These are phyloP conservation scores for Caenorhabditis sinica DNA, from an alignment of 2,888 invertebrate species.

Conservation along the genomic window DNA sequence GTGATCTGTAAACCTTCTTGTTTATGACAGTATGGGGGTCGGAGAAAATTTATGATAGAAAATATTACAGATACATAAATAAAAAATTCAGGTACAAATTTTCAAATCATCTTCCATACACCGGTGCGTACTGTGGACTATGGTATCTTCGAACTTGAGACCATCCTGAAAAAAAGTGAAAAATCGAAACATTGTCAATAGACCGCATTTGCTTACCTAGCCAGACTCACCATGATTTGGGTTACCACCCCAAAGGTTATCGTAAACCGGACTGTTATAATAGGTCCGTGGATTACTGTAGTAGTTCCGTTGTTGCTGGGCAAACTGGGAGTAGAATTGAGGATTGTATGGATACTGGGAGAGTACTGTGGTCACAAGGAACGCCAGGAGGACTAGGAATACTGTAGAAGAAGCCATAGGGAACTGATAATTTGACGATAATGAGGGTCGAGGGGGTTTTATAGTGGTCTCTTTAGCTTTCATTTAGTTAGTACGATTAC, in stretches of 20 bases:
- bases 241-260: not conserved
- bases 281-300: slow-evolving; percentile 16
- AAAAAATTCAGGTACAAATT: too few species aligned
- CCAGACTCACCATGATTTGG: not conserved
- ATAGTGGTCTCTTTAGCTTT: not conserved
- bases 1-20: too few species aligned
- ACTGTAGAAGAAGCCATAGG: not conserved
- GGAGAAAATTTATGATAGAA: too few species aligned
- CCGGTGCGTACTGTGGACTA: slow-evolving; percentile 1
- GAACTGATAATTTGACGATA: not conserved
- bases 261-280: not conserved
- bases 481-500: slow-evolving; percentile 3
- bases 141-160: not conserved
- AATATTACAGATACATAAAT: too few species aligned
- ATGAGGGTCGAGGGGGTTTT: not conserved
- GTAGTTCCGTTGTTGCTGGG: slow-evolving; percentile 4
- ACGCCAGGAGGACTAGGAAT: not conserved
- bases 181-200: not conserved
- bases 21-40: too few species aligned
- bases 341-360: slow-evolving; percentile 1
- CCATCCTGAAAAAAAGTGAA: too few species aligned
- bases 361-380: not conserved
- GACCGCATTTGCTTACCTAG: not conserved
- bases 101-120: not conserved
- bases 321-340: not conserved